Evolutionary conservation across 53 echinoderm and acorn worm species (phyloP).

Genomic region (Mesocentrotus franciscanus): DNA sequence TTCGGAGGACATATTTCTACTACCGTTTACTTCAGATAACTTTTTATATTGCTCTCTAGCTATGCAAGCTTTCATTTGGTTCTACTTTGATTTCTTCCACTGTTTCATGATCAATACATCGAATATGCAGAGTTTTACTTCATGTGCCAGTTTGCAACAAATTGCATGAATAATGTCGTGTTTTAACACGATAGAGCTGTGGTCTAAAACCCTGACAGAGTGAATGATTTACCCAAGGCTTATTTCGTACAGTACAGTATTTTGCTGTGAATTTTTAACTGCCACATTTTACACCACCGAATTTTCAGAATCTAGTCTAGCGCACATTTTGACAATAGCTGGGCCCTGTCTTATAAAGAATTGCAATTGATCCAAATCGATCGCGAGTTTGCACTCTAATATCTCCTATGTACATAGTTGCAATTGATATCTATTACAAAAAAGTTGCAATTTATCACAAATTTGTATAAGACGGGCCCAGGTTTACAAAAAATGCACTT

Average conservation of each 20-base stretch:
- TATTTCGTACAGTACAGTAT: not conserved
- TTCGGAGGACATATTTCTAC: not conserved
- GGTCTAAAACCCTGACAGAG: not conserved
- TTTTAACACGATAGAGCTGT: not conserved
- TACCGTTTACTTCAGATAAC: not conserved
- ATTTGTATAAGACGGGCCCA: too few relatives aligned
- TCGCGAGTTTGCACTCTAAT: too few relatives aligned
- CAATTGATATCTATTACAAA: too few relatives aligned
- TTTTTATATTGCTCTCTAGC: not conserved
- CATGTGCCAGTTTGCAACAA: not conserved
- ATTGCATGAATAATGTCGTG: not conserved
- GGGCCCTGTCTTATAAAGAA: too few relatives aligned
- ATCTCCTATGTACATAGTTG: too few relatives aligned
- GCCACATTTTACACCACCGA: not conserved
- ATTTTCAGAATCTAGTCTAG: too few relatives aligned
- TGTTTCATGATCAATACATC: not conserved
- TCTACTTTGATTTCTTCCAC: slow-evolving; percentile 16
- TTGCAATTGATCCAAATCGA: too few relatives aligned
- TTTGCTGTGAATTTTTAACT: not conserved
- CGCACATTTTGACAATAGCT: too few relatives aligned
- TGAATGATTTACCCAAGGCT: too few relatives aligned
- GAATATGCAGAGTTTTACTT: not conserved
- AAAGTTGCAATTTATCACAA: too few relatives aligned
- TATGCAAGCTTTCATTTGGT: not conserved
- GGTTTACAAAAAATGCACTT: too few relatives aligned